These are phyloP conservation scores for Fregata magnificens DNA, from an alignment of 2,113 vertebrate species.

Conservation along the genomic window DNA sequence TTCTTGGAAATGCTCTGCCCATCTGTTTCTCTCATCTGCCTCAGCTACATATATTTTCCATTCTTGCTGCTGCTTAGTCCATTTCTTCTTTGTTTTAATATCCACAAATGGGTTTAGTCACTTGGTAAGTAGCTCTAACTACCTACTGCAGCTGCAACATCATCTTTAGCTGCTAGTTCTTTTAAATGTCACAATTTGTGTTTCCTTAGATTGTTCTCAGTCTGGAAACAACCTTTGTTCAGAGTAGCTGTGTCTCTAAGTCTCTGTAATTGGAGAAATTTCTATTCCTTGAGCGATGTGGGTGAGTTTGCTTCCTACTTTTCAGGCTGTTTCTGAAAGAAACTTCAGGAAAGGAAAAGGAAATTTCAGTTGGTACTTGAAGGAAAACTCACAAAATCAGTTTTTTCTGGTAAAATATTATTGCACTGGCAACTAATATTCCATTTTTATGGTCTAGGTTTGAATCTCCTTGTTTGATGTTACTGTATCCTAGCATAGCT, in stretches of 20 bases:
- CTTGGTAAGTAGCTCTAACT: background rate
- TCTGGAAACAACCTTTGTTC: background rate
- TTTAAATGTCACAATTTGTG: background rate
- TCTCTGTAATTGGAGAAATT: background rate
- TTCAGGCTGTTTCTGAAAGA: background rate
- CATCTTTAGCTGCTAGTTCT: background rate
- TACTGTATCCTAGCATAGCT: background rate
- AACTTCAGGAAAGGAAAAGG: background rate
- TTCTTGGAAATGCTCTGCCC: conserved; percentile 5
- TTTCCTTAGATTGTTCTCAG: background rate
- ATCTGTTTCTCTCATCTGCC: conserved; percentile 28
- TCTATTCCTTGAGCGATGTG: background rate
- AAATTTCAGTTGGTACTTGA: background rate
- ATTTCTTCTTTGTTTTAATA: background rate
- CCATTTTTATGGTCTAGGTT: background rate
- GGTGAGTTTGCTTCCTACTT: background rate
- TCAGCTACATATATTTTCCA: background rate
- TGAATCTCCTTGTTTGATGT: background rate
- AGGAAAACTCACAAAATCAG: background rate
- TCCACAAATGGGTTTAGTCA: background rate
- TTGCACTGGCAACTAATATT: background rate
- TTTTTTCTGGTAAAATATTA: background rate
- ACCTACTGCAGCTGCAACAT: background rate
- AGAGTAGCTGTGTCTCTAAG: background rate
- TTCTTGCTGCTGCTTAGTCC: background rate